A percentile compares a stretch with the other conserved stretches of the same genome.
Evolutionary conservation across 1,140 invertebrate species (phyloP).

Genomic region (Dreissena rostriformis): DNA sequence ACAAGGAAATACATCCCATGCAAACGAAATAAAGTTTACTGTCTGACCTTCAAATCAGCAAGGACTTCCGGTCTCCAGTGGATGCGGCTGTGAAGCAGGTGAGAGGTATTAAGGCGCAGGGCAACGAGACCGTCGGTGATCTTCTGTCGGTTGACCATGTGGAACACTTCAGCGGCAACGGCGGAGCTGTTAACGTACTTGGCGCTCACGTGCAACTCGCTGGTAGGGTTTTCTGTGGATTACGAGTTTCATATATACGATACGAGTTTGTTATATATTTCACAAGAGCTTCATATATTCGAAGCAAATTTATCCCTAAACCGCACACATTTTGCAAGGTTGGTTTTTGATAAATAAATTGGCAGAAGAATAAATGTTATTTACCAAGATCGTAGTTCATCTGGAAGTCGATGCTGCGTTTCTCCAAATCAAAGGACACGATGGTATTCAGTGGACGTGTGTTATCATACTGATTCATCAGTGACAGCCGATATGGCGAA

Average conservation of each 20-base stretch:
- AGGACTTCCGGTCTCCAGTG: conserved; percentile 90
- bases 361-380: not conserved
- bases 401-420: conserved; percentile 49
- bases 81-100: conserved; percentile 89
- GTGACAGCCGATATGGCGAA: conserved; percentile 45
- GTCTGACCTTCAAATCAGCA: conserved; percentile 82
- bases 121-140: conserved; percentile 83
- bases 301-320: too few relatives aligned
- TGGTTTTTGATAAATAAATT: too few relatives aligned
- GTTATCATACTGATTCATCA: conserved; percentile 55
- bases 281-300: too few relatives aligned
- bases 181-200: conserved; percentile 65
- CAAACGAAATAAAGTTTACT: not conserved
- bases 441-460: conserved; percentile 50
- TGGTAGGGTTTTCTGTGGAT: conserved; percentile 58
- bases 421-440: conserved; percentile 43
- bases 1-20: not conserved
- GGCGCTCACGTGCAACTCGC: conserved; percentile 60
- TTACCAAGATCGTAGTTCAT: conserved; percentile 64
- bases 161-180: conserved; percentile 61
- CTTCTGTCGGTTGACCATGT: conserved; percentile 63
- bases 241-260: too few relatives aligned
- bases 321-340: too few relatives aligned
- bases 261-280: too few relatives aligned
- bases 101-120: conserved; percentile 91